Evolutionary conservation across 2,888 invertebrate species (phyloP), one percentile per base, ranked within the genome.

Genomic region (Nomada ferruginata): DNA sequence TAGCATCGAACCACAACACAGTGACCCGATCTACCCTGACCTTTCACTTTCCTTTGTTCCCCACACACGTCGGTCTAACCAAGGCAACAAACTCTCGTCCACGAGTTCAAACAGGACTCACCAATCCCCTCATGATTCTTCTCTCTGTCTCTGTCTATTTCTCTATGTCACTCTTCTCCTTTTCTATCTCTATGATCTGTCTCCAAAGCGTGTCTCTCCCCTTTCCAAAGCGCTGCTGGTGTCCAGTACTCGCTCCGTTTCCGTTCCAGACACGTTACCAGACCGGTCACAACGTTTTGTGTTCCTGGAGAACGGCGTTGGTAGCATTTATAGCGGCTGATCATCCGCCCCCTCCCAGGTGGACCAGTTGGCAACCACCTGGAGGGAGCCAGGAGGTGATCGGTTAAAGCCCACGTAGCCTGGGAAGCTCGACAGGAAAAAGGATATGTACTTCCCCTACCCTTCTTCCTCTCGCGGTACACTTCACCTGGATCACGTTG

Each of bases 21-120:
- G 53, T 70, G 82, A 80, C 74, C 83, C 50, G 74, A 79, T 76
- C 79, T 79, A 80, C 80, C 85, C 87, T 89, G 87, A 90, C 91
- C 92, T 91, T 91, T 92, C 92, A 92, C 92, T 92, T 92, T 92
- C 86, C 92, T 91, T 92, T 92, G 91, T 92, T 89, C 89, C 76
- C 47, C 13, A 11, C 47, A 47, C 50, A 29, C 29, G 29, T 65
- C n/a, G n/a, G 7, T 7, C 66, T 42, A 23, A 23, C 44, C 53
- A 2, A 53, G 53, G 9, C 47, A 47, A 47, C 10, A n/a, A 18
- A 18, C 53, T 53, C 70, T 11, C 20, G n/a, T 52, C 65, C 60
- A 66, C 57, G 13, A 11, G 64, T 29, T 29, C 29, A 65, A 29
- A 7, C 13, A 18, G 57, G 71, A 93, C 93, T 93, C 89, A 93